These are phyloP conservation scores for Brassicogethes aeneus DNA, from an alignment of 2,888 invertebrate species.

Conservation along the genomic window DNA sequence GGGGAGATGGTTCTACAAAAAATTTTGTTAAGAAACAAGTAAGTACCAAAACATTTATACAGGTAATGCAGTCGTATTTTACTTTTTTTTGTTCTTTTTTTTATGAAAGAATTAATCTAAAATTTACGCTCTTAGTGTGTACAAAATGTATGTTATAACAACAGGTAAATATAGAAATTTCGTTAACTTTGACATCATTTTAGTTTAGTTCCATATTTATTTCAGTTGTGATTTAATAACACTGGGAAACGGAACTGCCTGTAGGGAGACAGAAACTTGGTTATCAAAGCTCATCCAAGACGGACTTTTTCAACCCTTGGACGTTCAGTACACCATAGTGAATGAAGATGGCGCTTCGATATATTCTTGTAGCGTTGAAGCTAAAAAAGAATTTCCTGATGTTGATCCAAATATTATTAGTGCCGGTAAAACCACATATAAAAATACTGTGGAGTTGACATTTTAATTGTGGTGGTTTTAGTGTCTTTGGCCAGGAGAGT, in stretches of 20 bases:
- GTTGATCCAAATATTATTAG: conserved; percentile 78
- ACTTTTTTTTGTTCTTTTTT: conserved; percentile 2
- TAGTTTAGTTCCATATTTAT: conserved; percentile 9
- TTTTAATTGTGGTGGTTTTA: too few species aligned
- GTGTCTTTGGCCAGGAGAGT: conserved; percentile 80
- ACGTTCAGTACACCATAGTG: conserved; percentile 70
- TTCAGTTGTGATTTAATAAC: conserved; percentile 72
- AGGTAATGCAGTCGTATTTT: conserved; percentile 5
- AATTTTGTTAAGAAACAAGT: conserved; percentile 51
- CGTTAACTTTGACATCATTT: neutral
- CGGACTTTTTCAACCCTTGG: conserved; percentile 47
- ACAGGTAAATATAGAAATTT: too few species aligned
- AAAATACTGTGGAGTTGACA: too few species aligned
- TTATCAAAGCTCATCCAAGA: conserved; percentile 50
- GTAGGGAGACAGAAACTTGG: conserved; percentile 78
- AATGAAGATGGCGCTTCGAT: conserved; percentile 88
- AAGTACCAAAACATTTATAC: conserved; percentile 23
- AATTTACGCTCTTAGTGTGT: too few species aligned
- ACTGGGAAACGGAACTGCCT: conserved; percentile 85
- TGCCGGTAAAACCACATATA: conserved; percentile 49
- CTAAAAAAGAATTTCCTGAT: conserved; percentile 74
- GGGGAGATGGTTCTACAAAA: conserved; percentile 41
- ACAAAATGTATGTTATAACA: too few species aligned
- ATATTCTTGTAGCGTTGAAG: conserved; percentile 81
- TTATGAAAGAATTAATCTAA: too few species aligned